Percentiles rank a stretch among this genome's conserved stretches.
Evolutionary conservation across 2,888 invertebrate species (phyloP).

Genomic region (Drosophila putrida): DNA sequence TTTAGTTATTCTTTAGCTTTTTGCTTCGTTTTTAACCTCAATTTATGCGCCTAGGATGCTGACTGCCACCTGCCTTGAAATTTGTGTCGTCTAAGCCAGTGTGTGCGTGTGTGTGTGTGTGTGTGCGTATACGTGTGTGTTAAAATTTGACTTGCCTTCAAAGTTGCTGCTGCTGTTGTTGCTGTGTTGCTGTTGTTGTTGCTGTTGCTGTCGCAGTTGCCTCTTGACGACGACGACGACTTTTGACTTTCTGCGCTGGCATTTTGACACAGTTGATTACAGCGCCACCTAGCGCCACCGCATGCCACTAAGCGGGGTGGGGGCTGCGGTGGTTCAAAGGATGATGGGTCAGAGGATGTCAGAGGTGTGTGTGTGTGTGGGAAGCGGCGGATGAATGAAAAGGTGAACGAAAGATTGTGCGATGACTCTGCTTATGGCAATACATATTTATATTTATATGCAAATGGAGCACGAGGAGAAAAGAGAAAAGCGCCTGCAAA

Average conservation of each 20-base stretch:
- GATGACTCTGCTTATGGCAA: conserved; percentile 52
- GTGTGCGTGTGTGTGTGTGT: conserved; percentile 24
- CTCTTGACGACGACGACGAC: conserved; percentile 64
- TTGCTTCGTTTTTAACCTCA: conserved; percentile 73
- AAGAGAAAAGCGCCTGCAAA: conserved; percentile 50
- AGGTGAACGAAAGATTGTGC: conserved; percentile 16
- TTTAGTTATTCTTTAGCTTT: conserved; percentile 49
- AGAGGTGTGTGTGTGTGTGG: no score
- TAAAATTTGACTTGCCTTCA: conserved; percentile 62
- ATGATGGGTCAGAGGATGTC: background rate
- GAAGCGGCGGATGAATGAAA: background rate
- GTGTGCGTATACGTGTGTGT: conserved; percentile 17
- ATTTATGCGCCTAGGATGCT: conserved; percentile 73
- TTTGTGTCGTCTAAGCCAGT: conserved; percentile 39
- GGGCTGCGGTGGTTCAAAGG: background rate
- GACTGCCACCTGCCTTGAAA: conserved; percentile 69
- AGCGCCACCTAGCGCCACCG: conserved; percentile 76
- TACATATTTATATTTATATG: conserved; percentile 61
- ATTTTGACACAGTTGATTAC: conserved; percentile 80
- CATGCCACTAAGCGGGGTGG: conserved; percentile 39
- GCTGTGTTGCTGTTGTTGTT: conserved; percentile 29
- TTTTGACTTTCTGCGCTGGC: conserved; percentile 76
- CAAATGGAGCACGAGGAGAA: conserved; percentile 66
- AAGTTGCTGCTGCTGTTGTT: conserved; percentile 33
- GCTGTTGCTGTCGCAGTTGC: conserved; percentile 39